Evolutionary conservation across 2,113 vertebrate genomes (phyloP), one percentile per base, ranked within the genome.

Genomic region (Haplotaxodon microlepis): DNA sequence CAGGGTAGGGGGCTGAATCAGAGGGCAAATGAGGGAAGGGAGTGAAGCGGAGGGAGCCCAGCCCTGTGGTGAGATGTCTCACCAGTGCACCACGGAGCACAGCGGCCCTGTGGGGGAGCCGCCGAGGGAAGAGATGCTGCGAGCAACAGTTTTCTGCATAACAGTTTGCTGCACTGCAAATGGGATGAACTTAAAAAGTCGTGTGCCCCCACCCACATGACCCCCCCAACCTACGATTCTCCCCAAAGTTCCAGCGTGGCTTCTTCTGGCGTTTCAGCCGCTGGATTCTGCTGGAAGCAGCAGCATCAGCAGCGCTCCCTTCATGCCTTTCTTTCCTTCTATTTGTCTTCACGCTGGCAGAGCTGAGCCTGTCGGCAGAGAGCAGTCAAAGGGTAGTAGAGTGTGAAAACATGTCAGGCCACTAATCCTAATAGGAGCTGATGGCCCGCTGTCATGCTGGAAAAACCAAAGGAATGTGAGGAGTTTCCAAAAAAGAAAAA

Each of bases 401-500:
- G 91, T 91, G 91, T 92, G 93, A 94, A 95, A 95, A 94, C 92
- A 92, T 83, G 91, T 95, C 95, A 95, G 90, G 85, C 66, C 88
- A 66, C 91, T 96, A 95, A 96, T 95, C 94, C 95, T 96, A 95
- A 96, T 94, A 92, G 88, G 87, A 94, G 92, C 85, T 93, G 95
- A 96, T 94, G 91, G 94, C 89, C 92, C 17, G 88, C 93, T 93
- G 96, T 96, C 96, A 94, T 90, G 91, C 95, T 92, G 90, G 83
- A 85, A 31, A 93, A 95, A 92, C 73, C 92, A 95, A 96, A 92
- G 93, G 91, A 94, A 92, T 89, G 92, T 29, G 85, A 91, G 86
- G 57, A 92, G 89, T 93, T 90, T 90, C 5, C 87, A 76, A 85
- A 81, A 38, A 56, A 59, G 9, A 27, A 69, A 29, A 19, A 85